Evolutionary conservation across 2,113 vertebrate genomes (phyloP), one percentile per base, ranked within the genome.

Genomic region (Motacilla alba): DNA sequence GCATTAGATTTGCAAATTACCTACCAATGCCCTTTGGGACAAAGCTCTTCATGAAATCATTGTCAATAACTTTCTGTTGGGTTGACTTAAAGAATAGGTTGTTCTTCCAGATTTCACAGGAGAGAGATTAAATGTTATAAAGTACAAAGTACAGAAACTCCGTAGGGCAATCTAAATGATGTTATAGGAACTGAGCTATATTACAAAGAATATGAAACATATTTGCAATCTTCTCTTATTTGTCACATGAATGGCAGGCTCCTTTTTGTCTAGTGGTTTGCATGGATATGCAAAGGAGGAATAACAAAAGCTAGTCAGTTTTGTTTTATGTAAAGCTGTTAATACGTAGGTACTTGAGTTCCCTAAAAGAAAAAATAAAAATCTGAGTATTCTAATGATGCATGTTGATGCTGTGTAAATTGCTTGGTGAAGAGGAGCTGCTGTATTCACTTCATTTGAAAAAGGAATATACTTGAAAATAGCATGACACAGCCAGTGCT

Each of bases 291-390:
- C 70, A 89, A 80, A 95, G 67, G 26, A 91, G 67, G 85, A 81
- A 90, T 87, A 92, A 92, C 80, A 92, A 95, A 91, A 92, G 69
- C 56, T 72, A 91, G 91, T 96, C 70, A 95, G 62, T 91, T 96
- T 89, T 94, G 87, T 87, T 95, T 87, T 94, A 58, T 94, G 67
- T 94, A 76, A 95, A 95, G 53, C 41, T 87, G 66, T 84, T 94
- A 95, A 73, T 94, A 49, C 73, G 78, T 93, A 87, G 74, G 76
- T 89, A 76, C 84, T 92, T 89, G 58, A 87, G 43, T 82, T 76
- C 21, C 49, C 62, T 58, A 33, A 41, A 75, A 72, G 70, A 50
- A 82, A 81, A 50, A 64, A 39, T 16, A 77, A 53, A 27, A 67
- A 37, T 72, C 30, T 24, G 67, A 69, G 26, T 76, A 46, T 93